Percentiles rank a stretch among this genome's conserved stretches.
Evolutionary conservation across 2,888 invertebrate species (phyloP).

Genomic region (Rotaria socialis): DNA sequence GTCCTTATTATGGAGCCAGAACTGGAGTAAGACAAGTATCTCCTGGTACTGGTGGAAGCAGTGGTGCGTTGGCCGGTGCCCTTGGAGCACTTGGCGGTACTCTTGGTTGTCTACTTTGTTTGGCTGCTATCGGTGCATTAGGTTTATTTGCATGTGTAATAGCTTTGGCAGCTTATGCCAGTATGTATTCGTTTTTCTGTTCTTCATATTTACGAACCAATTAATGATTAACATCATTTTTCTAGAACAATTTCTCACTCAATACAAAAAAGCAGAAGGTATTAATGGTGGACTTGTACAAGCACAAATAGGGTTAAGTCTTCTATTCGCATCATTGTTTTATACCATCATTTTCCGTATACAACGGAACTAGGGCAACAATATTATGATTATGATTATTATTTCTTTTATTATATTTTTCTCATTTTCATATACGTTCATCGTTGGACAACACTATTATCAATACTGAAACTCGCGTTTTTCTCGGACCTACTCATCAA

Average conservation of each 20-base stretch:
- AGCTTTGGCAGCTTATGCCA: not conserved
- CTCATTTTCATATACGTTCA: not conserved
- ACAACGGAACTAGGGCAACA: not conserved
- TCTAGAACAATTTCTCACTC: not conserved
- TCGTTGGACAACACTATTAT: not conserved
- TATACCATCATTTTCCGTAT: not conserved
- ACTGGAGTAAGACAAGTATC: not conserved
- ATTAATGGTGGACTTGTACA: not conserved
- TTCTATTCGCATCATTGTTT: not conserved
- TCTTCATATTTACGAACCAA: not conserved
- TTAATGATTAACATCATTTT: not conserved
- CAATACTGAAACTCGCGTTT: not conserved
- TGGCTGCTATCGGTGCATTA: slow-evolving; percentile 4
- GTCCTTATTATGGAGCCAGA: not conserved
- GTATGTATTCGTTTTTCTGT: not conserved
- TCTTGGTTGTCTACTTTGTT: slow-evolving; percentile 13
- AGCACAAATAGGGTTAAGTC: not conserved
- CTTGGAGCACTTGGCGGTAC: slow-evolving; percentile 9
- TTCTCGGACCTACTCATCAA: not conserved
- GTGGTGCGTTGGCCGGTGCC: not conserved
- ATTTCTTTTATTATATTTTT: not conserved
- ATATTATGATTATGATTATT: not conserved
- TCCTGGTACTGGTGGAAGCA: not conserved
- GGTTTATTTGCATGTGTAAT: not conserved
- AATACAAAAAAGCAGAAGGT: not conserved